phyloP scores from a whole-genome alignment of 2,888 invertebrate genomes.

The Eurytoma adleriae region DNA sequence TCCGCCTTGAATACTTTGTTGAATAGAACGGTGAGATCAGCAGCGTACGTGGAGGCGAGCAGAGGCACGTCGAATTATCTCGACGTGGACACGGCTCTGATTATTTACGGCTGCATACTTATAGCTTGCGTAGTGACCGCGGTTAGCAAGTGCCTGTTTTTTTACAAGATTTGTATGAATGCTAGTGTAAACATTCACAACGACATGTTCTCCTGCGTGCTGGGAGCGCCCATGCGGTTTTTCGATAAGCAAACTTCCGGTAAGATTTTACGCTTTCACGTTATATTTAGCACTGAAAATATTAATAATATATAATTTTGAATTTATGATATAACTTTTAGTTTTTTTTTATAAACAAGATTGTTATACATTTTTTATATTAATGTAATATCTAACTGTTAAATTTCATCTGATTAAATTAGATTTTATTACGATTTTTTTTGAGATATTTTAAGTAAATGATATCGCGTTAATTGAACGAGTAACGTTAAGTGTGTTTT shows the following conservation, averaged over 20 bases:
- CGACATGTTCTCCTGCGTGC: constrained; percentile 85
- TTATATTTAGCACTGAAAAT: too few species aligned
- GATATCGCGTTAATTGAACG: not conserved
- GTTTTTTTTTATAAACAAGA: not conserved
- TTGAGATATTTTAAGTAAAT: not conserved
- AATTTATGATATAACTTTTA: not conserved
- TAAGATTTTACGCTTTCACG: constrained; percentile 31
- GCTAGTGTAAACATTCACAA: constrained; percentile 85
- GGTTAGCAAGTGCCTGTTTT: constrained; percentile 76
- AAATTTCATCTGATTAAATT: too few species aligned
- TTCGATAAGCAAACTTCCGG: constrained; percentile 79
- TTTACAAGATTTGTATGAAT: constrained; percentile 83
- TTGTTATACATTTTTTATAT: not conserved
- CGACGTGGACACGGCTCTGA: constrained; percentile 61
- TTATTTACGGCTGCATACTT: constrained; percentile 80
- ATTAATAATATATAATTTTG: too few species aligned
- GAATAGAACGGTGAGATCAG: constrained; percentile 1
- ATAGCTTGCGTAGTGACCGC: constrained; percentile 74
- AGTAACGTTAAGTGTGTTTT: constrained; percentile 42
- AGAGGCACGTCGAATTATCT: constrained; percentile 2
- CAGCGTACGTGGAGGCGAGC: not conserved
- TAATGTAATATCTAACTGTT: too few species aligned
- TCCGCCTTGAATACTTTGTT: not conserved
- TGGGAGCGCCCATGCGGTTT: constrained; percentile 87
- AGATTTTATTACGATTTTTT: too few species aligned